Conservation (phyloP, 2,113 vertebrate genomes). For the Phalacrocorax pelagicus region DNA sequence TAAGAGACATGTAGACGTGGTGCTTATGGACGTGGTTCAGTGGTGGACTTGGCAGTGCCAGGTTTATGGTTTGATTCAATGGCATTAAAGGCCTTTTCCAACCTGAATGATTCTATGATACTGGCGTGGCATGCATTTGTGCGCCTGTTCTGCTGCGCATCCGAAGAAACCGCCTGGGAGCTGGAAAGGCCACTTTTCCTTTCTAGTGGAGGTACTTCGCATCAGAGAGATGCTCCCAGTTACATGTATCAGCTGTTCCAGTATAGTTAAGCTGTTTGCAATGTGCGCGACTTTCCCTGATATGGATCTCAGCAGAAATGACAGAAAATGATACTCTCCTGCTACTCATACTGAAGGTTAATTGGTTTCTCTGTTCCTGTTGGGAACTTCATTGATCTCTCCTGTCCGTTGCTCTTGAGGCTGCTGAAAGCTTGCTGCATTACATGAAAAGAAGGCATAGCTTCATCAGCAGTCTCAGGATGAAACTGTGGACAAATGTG, state of each 20-base stretch:
- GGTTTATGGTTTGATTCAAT: background rate
- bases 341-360: rapidly evolving
- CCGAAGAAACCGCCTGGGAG: background rate
- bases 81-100: background rate
- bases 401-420: rapidly evolving
- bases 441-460: background rate
- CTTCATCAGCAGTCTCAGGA: background rate
- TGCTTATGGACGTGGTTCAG: background rate
- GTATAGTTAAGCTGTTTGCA: background rate
- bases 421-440: background rate
- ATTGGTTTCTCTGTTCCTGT: background rate
- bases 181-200: background rate
- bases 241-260: rapidly evolving
- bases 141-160: background rate
- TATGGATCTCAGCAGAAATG: background rate
- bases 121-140: background rate
- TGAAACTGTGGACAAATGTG: background rate
- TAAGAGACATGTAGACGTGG: background rate
- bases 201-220: background rate
- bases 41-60: background rate
- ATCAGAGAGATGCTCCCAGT: background rate
- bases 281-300: background rate
- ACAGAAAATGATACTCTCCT: background rate
- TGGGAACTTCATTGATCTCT: background rate
- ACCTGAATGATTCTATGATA: background rate